Evolutionary conservation across 2,113 vertebrate species (phyloP), one percentile per base, ranked within the genome.

Genomic region (Calidris pygmaea): DNA sequence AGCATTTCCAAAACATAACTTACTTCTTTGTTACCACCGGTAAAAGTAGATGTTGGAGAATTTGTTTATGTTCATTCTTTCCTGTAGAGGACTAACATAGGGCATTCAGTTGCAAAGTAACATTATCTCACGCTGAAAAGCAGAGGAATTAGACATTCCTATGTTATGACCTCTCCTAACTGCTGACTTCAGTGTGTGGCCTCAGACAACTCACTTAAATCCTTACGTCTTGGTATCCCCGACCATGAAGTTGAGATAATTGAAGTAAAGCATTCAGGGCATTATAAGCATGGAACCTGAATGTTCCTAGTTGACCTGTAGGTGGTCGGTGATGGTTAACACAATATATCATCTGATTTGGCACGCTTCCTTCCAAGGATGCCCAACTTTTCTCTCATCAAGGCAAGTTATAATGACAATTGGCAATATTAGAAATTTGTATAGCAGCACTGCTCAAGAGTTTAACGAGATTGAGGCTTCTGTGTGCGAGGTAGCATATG

Each of bases 1-100:
- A 34, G 6, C 20, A 27, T 48, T 95, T 85, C 37, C 77, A 45
- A 85, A 95, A 62, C 3, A 4, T 45, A 74, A 55, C n/a, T 60
- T 87, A 23, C 26, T 85, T 75, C 56, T 89, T 78, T 87, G 39
- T 82, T 72, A 35, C 23, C 8, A 45, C 17, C 22, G 52, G 39
- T 50, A 72, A 66, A 83, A 80, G 19, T 24, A 79, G 60, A 89
- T 32, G 22, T 4, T 62, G 3, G 5, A 71, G 29, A 63, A 50
- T 53, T 74, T 85, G 26, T 83, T 94, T 85, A 10, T 68, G 32
- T 89, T 78, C 43, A 21, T 85, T 87, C n/a, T 76, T 76, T 60
- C 4, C 0, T 1, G 0, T 9, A 39, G 34, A 76, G 21, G 27
- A 74, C 17, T 43, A 37, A 41, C 27, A 60, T 1, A 32, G 26